A percentile compares a stretch with the other conserved stretches of the same genome.
Evolutionary conservation across 2,113 vertebrate species (phyloP).

Genomic region (Protobothrops flavoviridis): DNA sequence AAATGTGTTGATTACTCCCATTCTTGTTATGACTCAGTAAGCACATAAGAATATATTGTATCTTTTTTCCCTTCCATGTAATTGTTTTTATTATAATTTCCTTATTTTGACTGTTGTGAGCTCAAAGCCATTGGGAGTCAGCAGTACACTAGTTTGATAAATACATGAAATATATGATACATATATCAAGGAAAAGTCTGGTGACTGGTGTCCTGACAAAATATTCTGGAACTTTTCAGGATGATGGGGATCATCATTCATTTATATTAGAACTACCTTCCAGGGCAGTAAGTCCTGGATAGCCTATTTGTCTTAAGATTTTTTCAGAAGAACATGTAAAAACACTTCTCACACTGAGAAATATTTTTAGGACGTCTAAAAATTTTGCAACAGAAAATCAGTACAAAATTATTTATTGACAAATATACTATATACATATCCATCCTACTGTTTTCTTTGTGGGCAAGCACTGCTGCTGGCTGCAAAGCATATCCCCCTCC

Average conservation of each 20-base stretch:
- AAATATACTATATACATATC: neutral
- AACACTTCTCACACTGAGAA: slow-evolving; percentile 39
- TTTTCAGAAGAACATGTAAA: neutral
- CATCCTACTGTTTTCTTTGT: neutral
- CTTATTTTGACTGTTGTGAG: neutral
- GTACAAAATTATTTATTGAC: neutral
- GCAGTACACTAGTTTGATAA: neutral
- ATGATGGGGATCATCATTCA: neutral
- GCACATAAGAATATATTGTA: neutral
- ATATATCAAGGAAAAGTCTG: slow-evolving; percentile 9
- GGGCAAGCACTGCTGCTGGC: neutral
- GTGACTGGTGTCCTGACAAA: neutral
- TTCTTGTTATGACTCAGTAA: neutral
- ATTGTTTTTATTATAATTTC: neutral
- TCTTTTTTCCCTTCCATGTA: neutral
- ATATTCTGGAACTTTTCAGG: slow-evolving; percentile 8
- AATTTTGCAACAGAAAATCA: neutral
- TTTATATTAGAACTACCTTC: rapidly evolving
- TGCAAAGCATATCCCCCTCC: neutral
- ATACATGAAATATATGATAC: neutral
- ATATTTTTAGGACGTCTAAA: neutral
- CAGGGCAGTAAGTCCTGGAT: neutral
- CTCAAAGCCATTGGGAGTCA: neutral
- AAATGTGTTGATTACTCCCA: neutral
- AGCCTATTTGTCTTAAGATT: slow-evolving; percentile 14